A percentile compares a stretch with the other conserved stretches of the same genome.
Evolutionary conservation across 2,113 vertebrate species (phyloP).

Genomic region (Anoplopoma fimbria): DNA sequence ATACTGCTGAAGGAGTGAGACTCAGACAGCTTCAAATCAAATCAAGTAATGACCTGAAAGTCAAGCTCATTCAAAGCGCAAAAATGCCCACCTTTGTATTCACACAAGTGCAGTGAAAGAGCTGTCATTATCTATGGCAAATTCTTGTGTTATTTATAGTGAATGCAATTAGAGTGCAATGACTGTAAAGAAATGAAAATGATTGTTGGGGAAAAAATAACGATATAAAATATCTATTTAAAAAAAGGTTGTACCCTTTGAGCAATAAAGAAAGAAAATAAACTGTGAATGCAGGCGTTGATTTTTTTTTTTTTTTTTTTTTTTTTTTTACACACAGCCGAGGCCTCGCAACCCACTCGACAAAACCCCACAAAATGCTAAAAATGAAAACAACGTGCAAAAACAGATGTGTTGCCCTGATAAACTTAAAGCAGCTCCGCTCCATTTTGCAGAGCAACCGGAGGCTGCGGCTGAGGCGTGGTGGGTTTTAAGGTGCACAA

Average conservation of each 20-base stretch:
- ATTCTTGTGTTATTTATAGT: conserved; percentile 74
- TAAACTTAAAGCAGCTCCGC: conserved; percentile 57
- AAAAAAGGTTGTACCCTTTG: conserved; percentile 35
- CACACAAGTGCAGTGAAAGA: conserved; percentile 58
- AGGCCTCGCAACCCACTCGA: conserved; percentile 46
- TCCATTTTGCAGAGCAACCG: conserved; percentile 33
- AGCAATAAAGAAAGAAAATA: conserved; percentile 31
- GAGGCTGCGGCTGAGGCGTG: conserved; percentile 27
- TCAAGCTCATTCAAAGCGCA: conserved; percentile 55
- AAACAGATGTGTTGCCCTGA: conserved; percentile 71
- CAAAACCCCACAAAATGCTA: conserved; percentile 70
- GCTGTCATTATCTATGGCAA: conserved; percentile 77
- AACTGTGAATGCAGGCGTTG: conserved; percentile 43
- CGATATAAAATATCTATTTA: conserved; percentile 60
- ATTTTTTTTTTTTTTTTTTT: conserved; percentile 73
- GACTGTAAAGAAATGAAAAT: conserved; percentile 68
- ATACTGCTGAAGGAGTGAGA: conserved; percentile 46
- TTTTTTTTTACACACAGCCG: conserved; percentile 63
- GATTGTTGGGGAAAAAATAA: conserved; percentile 54
- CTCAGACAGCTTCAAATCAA: conserved; percentile 71
- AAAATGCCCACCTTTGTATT: conserved; percentile 74
- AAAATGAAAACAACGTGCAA: conserved; percentile 71
- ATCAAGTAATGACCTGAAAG: conserved; percentile 73
- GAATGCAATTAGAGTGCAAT: conserved; percentile 65
- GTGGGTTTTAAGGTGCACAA: conserved; percentile 59